These are phyloP conservation scores for Stenolophus ochropezus DNA, from an alignment of 2,888 invertebrate genomes.

Conservation along the genomic window DNA sequence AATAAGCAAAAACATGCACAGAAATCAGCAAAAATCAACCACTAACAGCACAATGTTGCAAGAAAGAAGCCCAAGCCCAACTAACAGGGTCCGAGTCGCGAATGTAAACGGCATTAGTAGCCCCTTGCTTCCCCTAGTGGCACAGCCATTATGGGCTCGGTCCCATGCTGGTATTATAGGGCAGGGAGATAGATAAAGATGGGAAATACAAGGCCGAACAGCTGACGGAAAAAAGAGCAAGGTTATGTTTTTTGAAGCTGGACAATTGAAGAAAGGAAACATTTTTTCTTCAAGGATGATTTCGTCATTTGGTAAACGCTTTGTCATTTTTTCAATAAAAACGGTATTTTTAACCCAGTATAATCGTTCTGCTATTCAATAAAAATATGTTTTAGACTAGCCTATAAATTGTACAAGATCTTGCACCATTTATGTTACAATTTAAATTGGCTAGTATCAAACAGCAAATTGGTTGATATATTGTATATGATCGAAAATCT, in stretches of 20 bases:
- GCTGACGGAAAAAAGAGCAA: slow-evolving; percentile 1
- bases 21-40: not conserved
- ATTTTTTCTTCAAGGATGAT: not conserved
- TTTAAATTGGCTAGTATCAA: too few species aligned
- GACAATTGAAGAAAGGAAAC: not conserved
- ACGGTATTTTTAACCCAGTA: too few species aligned
- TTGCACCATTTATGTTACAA: too few species aligned
- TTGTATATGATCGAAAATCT: too few species aligned
- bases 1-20: not conserved
- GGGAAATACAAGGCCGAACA: not conserved
- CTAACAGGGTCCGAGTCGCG: slow-evolving; percentile 31
- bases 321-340: too few species aligned
- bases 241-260: slow-evolving; percentile 13
- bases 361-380: too few species aligned
- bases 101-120: slow-evolving; percentile 16
- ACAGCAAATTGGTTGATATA: too few species aligned
- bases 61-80: slow-evolving; percentile 44
- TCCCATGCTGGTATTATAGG: slow-evolving; percentile 58
- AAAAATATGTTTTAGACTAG: too few species aligned
- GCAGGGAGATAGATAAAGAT: slow-evolving; percentile 18
- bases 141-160: slow-evolving; percentile 45
- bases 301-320: too few species aligned
- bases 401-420: too few species aligned
- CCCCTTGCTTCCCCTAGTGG: slow-evolving; percentile 24
- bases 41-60: not conserved